phyloP scores from a whole-genome alignment of 2,113 vertebrate genomes.

The Labeo rohita region DNA sequence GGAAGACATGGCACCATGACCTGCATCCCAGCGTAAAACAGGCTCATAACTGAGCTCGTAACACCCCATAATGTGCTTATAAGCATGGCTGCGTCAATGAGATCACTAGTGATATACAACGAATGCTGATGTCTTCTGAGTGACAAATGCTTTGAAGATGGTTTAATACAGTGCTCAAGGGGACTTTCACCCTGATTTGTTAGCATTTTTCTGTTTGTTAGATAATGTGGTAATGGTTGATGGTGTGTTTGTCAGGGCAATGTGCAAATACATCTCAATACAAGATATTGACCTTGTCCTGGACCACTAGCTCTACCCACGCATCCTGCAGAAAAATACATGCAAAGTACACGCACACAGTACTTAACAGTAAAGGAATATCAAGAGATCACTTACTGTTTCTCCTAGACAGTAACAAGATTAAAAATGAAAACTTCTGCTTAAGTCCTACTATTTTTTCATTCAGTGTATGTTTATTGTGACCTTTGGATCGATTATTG shows the following conservation, averaged over 20 bases:
- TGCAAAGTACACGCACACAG: neutral
- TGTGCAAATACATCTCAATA: neutral
- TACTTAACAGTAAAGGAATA: neutral
- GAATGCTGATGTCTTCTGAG: neutral
- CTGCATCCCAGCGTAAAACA: conserved; percentile 30
- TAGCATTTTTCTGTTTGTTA: conserved; percentile 8
- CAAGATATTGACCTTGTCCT: neutral
- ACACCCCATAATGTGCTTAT: neutral
- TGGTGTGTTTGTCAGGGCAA: neutral
- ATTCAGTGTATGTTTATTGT: neutral
- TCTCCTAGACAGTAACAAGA: neutral
- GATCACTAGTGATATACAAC: neutral
- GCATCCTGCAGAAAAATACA: neutral
- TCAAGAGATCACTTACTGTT: neutral
- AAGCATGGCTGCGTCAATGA: conserved; percentile 17
- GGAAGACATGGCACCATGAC: conserved; percentile 48
- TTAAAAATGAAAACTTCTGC: neutral
- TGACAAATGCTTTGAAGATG: conserved; percentile 16
- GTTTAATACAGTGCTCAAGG: conserved; percentile 27
- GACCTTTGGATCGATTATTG: neutral
- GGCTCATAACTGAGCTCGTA: neutral
- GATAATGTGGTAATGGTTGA: neutral
- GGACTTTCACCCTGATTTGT: conserved; percentile 38
- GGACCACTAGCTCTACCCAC: neutral
- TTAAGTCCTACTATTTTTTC: neutral